phyloP scores from a whole-genome alignment of 1,140 invertebrate species.

The Drosophila trapezifrons region DNA sequence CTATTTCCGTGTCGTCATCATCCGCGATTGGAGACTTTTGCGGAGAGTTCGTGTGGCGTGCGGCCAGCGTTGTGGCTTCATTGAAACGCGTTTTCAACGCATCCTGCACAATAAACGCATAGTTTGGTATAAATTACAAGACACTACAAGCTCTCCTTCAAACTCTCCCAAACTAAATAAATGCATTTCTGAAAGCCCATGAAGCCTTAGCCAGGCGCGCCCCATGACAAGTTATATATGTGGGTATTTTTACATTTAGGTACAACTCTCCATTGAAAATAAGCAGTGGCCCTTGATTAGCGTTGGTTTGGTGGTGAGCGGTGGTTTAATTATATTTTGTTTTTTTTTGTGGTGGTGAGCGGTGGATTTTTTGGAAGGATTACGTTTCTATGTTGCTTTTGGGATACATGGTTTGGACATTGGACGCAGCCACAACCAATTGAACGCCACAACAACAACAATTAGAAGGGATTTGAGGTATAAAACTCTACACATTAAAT shows the following conservation, averaged over 20 bases:
- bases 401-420: slow-evolving; percentile 56
- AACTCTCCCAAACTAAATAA: slow-evolving; percentile 17
- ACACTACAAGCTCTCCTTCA: slow-evolving; percentile 19
- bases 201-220: slow-evolving; percentile 9
- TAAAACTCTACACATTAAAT: slow-evolving; percentile 50
- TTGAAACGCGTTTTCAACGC: slow-evolving; percentile 68
- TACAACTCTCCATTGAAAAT: slow-evolving; percentile 39
- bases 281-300: slow-evolving; percentile 58
- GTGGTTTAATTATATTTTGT: slow-evolving; percentile 23
- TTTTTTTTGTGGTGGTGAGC: slow-evolving; percentile 43
- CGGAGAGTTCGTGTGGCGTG: slow-evolving; percentile 13
- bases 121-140: slow-evolving; percentile 44
- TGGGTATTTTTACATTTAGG: slow-evolving; percentile 35
- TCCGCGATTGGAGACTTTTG: slow-evolving; percentile 23
- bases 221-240: slow-evolving; percentile 8
- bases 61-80: slow-evolving; percentile 54
- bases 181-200: slow-evolving; percentile 36
- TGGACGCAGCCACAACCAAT: slow-evolving; percentile 68
- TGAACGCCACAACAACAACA: slow-evolving; percentile 62
- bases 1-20: slow-evolving; percentile 81
- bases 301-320: slow-evolving; percentile 53
- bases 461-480: slow-evolving; percentile 34
- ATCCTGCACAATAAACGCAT: slow-evolving; percentile 70
- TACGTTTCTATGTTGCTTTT: slow-evolving; percentile 40
- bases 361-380: slow-evolving; percentile 50